Percentiles rank a stretch among this genome's conserved stretches.
These are phyloP conservation scores for Seira musarum DNA, from an alignment of 2,888 invertebrate species.

Conservation along the genomic window DNA sequence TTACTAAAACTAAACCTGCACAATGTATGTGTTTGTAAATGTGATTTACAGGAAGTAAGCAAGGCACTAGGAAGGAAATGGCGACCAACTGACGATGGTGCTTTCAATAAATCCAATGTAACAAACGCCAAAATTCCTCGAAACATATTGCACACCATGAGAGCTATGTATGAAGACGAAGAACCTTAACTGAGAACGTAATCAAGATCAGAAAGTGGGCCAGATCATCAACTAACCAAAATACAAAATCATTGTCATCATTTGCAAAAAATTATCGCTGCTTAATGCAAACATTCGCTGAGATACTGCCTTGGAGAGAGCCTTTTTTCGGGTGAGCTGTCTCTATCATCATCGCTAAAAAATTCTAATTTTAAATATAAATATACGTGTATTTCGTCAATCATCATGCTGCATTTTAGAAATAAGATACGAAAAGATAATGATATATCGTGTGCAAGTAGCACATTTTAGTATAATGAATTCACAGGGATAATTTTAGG, in stretches of 20 bases:
- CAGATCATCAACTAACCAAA: slow-evolving; percentile 10
- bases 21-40: not conserved
- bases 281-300: slow-evolving; percentile 7
- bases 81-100: slow-evolving; percentile 73
- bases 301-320: slow-evolving; percentile 14
- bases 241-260: slow-evolving; percentile 25
- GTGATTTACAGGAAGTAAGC: slow-evolving; percentile 75
- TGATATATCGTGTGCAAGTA: not conserved
- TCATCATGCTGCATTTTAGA: slow-evolving; percentile 11
- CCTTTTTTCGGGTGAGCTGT: slow-evolving; percentile 56
- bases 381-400: slow-evolving; percentile 32
- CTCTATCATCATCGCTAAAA: slow-evolving; percentile 23
- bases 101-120: slow-evolving; percentile 26
- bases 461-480: slow-evolving; percentile 5
- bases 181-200: slow-evolving; percentile 28
- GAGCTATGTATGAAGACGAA: slow-evolving; percentile 60
- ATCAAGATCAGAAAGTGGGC: slow-evolving; percentile 13
- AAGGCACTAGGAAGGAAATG: slow-evolving; percentile 76
- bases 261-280: slow-evolving; percentile 30
- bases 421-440: slow-evolving; percentile 4
- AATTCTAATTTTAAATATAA: slow-evolving; percentile 17
- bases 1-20: not conserved
- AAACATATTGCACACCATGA: slow-evolving; percentile 51
- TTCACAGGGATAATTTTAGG: not conserved
- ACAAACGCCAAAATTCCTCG: slow-evolving; percentile 54